Conservation (phyloP, 2,797 vertebrate species). For the Mareca strepera region DNA sequence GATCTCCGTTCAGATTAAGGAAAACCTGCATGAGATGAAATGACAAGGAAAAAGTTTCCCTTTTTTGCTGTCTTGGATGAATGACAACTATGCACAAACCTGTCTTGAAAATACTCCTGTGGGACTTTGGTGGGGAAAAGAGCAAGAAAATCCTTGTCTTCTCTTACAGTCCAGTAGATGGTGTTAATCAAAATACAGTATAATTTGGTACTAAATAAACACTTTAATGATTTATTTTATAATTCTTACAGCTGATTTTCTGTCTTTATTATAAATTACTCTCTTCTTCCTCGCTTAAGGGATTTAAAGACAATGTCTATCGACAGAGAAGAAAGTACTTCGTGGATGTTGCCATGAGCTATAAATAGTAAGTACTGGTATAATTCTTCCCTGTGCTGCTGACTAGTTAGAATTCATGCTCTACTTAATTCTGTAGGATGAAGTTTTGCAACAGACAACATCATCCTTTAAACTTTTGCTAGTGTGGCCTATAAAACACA, state of each 20-base stretch:
- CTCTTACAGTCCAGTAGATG: neutral
- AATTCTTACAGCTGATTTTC: constrained; percentile 37
- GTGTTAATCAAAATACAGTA: constrained; percentile 39
- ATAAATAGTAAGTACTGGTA: constrained; percentile 92
- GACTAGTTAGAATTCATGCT: constrained; percentile 46
- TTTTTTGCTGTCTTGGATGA: neutral
- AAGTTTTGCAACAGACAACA: constrained; percentile 36
- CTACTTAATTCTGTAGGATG: constrained; percentile 36
- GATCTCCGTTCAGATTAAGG: neutral
- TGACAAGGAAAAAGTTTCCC: neutral
- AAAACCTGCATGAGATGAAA: neutral
- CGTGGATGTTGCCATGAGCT: constrained; percentile 96
- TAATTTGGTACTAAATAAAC: constrained; percentile 41
- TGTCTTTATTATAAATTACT: constrained; percentile 52
- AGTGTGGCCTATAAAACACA: constrained; percentile 21
- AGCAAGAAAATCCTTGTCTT: neutral
- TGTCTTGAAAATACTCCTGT: neutral
- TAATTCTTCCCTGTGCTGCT: constrained; percentile 49
- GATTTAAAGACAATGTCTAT: constrained; percentile 96
- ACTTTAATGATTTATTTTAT: constrained; percentile 53
- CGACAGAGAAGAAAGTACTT: constrained; percentile 98
- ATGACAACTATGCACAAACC: neutral
- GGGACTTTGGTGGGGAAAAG: neutral
- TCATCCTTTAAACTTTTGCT: constrained; percentile 37
- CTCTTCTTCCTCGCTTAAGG: constrained; percentile 83